Evolutionary conservation across 2,797 vertebrate genomes (phyloP).

Genomic region (Clarias platycephalus): DNA sequence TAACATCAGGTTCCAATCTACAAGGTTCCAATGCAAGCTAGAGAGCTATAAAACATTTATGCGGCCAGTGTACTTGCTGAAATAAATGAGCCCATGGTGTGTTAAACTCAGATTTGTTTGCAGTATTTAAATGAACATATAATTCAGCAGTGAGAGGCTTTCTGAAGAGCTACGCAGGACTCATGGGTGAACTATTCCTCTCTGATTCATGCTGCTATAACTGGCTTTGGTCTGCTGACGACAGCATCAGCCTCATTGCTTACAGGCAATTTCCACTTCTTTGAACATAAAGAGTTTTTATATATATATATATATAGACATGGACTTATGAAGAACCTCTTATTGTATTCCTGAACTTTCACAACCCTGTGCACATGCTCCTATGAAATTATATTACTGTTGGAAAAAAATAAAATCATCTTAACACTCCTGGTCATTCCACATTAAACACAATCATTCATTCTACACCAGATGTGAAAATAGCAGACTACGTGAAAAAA

Average conservation of each 20-base stretch:
- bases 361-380: not conserved
- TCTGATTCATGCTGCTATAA: constrained; percentile 46
- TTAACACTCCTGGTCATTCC: not conserved
- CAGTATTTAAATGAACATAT: constrained; percentile 17
- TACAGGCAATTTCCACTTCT: not conserved
- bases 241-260: not conserved
- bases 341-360: not conserved
- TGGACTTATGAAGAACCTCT: not conserved
- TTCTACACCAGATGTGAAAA: not conserved
- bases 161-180: constrained; percentile 18
- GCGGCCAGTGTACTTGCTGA: not conserved
- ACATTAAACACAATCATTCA: not conserved
- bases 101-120: not conserved
- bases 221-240: constrained; percentile 39
- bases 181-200: constrained; percentile 44
- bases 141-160: constrained; percentile 45
- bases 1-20: not conserved
- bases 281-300: not conserved
- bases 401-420: not conserved
- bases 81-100: not conserved
- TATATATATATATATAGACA: not conserved
- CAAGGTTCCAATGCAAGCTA: not conserved
- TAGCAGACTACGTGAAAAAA: constrained; percentile 13
- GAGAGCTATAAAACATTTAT: not conserved
- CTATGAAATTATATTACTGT: not conserved